Conservation (phyloP, 1,140 invertebrate genomes). For the Apis cerana region DNA sequence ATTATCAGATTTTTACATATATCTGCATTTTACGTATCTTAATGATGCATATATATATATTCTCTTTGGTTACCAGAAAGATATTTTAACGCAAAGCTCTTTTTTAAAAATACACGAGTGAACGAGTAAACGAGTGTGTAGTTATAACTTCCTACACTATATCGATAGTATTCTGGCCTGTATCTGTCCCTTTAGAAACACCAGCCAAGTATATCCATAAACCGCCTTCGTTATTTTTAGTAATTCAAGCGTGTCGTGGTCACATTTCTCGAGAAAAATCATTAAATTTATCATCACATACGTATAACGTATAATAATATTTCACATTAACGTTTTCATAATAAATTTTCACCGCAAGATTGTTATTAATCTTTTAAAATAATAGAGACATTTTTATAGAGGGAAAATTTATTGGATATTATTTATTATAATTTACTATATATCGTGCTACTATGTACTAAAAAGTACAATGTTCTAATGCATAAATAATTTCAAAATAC, state of each 20-base stretch:
- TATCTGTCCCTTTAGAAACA: conserved; percentile 28
- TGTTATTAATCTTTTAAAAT: too few species aligned
- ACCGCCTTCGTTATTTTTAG: conserved; percentile 62
- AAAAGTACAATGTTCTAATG: too few species aligned
- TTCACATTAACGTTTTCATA: background rate
- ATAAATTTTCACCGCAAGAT: background rate
- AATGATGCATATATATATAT: too few species aligned
- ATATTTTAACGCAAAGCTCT: background rate
- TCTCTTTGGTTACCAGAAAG: background rate
- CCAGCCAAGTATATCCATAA: background rate
- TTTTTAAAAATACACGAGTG: conserved; percentile 17
- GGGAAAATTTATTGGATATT: too few species aligned
- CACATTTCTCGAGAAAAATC: conserved; percentile 18
- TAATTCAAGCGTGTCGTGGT: conserved; percentile 50
- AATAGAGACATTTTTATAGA: too few species aligned
- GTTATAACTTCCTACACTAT: conserved; percentile 27
- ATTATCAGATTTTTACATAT: too few species aligned
- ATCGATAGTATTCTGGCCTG: conserved; percentile 43
- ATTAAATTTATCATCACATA: background rate
- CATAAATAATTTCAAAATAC: too few species aligned
- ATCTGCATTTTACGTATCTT: background rate
- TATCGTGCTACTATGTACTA: too few species aligned
- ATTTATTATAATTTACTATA: too few species aligned
- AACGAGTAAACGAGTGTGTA: background rate
- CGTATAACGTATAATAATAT: too few species aligned